Percentiles rank a stretch among this genome's conserved stretches.
phyloP scores from a whole-genome alignment of 2,888 invertebrate genomes.

The Ectemnius continuus region DNA sequence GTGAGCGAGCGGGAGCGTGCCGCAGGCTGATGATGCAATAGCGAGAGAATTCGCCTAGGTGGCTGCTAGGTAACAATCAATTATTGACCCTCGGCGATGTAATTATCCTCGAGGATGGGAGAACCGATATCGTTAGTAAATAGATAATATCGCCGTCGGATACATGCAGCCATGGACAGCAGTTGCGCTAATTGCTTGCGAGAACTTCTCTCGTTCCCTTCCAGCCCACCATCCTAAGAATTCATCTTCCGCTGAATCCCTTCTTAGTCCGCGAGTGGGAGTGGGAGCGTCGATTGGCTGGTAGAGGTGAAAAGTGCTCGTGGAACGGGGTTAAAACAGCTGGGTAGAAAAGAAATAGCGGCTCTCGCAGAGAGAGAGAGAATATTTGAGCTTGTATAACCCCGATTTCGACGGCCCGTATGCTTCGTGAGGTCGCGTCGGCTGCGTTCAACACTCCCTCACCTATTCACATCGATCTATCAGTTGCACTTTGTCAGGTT shows the following conservation, averaged over 20 bases:
- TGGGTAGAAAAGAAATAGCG: conserved; percentile 25
- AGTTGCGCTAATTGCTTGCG: conserved; percentile 33
- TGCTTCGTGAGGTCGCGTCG: conserved; percentile 59
- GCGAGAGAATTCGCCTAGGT: neutral
- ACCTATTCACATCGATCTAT: conserved; percentile 54
- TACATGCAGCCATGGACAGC: conserved; percentile 17
- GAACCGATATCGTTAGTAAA: conserved; percentile 38
- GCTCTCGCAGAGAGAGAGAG: conserved; percentile 14
- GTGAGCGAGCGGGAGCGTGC: no score
- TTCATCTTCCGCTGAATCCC: no score
- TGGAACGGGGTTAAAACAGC: neutral
- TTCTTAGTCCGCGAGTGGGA: neutral
- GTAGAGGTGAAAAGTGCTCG: conserved; percentile 12
- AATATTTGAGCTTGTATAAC: conserved; percentile 50
- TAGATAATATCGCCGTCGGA: conserved; percentile 25
- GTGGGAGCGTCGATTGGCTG: conserved; percentile 24
- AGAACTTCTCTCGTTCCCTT: neutral
- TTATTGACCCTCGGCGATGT: conserved; percentile 50
- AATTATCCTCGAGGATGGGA: conserved; percentile 41
- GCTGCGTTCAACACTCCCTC: conserved; percentile 51
- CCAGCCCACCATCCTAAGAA: neutral
- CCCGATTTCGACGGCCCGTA: conserved; percentile 50
- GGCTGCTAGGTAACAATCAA: conserved; percentile 40
- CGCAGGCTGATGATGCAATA: no score
- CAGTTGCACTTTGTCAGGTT: conserved; percentile 29